Base-by-base conservation (phyloP, 2,797 vertebrate species). In the Erithacus rubecula region DNA sequence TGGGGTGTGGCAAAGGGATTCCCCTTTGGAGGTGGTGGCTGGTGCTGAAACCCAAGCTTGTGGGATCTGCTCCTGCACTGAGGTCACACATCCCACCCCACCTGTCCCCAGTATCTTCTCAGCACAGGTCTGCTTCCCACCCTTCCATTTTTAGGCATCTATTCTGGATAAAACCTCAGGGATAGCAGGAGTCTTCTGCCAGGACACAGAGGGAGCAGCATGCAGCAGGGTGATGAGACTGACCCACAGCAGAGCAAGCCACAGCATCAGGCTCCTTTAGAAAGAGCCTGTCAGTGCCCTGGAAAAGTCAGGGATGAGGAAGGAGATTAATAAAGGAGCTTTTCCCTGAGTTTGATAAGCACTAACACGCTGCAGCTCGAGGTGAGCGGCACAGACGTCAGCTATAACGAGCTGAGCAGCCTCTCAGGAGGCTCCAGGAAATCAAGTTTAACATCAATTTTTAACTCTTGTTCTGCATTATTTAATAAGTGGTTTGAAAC, bases 401-500 rank as follows among this genome's bases (percentile, higher is more conserved):
- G 68, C 89, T 78, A 1, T 34, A 87, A 64, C 27, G 24, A 76
- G 51, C 41, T 1, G 6, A 64, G 36, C 5, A 3, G 47, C 72
- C 68, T 82, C 79, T 90, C 89, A 56, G 86, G 80, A 72, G 89
- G 64, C 53, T 32, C 26, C 51, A 70, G 87, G 65, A 87, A 92
- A 95, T 85, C 59, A 93, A 96, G 84, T 93, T 93, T 56, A 79
- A 22, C 89, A 92, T 87, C 81, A 91, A 77, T 93, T 85, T 92
- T 87, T 90, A 96, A 85, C 87, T 93, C 65, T 81, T 56, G 58
- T 79, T 83, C 72, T 95, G 92, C 84, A 81, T 96, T 94, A 95
- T 93, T 95, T 80, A 95, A 74, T 79, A 91, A 96, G 75, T 62
- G 82, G 90, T 86, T 95, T 93, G 94, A 90, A 93, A 93, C 75